Evolutionary conservation across 2,888 invertebrate genomes (phyloP), one percentile per base, ranked within the genome.

Genomic region (Elmis aenea): DNA sequence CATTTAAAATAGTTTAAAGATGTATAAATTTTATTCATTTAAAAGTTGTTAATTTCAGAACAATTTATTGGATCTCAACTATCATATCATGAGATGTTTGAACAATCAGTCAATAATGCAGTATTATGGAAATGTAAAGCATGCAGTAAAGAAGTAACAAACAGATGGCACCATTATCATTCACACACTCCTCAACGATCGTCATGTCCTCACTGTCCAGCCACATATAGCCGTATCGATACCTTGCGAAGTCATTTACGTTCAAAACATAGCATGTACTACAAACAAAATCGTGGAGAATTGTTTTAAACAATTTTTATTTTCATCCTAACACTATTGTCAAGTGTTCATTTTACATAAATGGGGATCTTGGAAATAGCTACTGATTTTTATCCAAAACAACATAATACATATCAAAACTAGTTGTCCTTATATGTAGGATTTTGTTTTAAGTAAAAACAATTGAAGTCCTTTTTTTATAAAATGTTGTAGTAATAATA

Each of bases 161-260:
- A 87, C 72, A 77, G 86, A 70, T 88, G 87, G 87, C 87, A 88
- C 69, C 87, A 88, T 72, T 86, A 79, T 74, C 86, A 87, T 70
- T 84, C 83, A 57, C 87, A 88, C 71, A 84, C 83, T 43, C 79
- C 84, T 50, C 82, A 83, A 69, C 77, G 87, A 57, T 85, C 82
- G 52, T 76, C 79, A 59, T 89, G 89, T 70, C 86, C 85, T 45
- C 85, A 85, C 70, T 89, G 89, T 72, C 83, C 85, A 50, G 85
- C 86, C 58, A 85, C 86, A 44, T 89, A 89, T 74, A 87, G 86
- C 72, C 79, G 89, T 67, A 86, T 86, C 67, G 89, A 90, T 72
- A 88, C 89, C 30, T 73, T 89, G 62, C 81, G 87, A 62, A 79
- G 83, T 33, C 89, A 90, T 65, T 76, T 88, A 68, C 78, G 85